phyloP scores from a whole-genome alignment of 2,113 vertebrate genomes.

The Psittacus erithacus region DNA sequence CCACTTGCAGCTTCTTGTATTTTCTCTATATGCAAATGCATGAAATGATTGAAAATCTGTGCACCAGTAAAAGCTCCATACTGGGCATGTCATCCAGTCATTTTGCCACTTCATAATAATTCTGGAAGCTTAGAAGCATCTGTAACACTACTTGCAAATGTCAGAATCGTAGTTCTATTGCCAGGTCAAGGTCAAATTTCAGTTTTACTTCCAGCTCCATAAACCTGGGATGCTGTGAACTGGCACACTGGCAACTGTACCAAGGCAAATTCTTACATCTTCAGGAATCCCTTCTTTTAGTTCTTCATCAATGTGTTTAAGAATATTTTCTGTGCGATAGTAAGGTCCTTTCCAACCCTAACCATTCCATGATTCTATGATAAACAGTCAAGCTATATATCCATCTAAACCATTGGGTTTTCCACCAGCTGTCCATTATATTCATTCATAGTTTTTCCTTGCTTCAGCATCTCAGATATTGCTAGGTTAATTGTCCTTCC shows the following conservation, averaged over 20 bases:
- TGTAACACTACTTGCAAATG: neutral
- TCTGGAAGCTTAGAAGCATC: neutral
- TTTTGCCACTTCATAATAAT: neutral
- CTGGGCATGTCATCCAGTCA: neutral
- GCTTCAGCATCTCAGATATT: neutral
- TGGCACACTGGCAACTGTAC: neutral
- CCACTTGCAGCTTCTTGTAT: neutral
- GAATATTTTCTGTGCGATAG: neutral
- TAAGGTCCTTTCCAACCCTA: neutral
- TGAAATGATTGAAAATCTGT: neutral
- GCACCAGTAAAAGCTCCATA: neutral
- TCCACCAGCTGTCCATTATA: neutral
- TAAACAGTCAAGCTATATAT: neutral
- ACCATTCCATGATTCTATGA: neutral
- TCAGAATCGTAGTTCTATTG: neutral
- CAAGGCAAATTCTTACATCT: neutral
- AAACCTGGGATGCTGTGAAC: neutral
- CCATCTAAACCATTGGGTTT: neutral
- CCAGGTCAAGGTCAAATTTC: neutral
- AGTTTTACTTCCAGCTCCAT: neutral
- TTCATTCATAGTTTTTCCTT: neutral
- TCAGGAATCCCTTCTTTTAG: neutral
- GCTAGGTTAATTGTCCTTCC: neutral
- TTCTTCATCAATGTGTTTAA: neutral
- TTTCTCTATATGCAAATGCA: slow-evolving; percentile 15